Evolutionary conservation across 2,888 invertebrate genomes (phyloP), one percentile per base, ranked within the genome.

Genomic region (Sesia bembeciformis): DNA sequence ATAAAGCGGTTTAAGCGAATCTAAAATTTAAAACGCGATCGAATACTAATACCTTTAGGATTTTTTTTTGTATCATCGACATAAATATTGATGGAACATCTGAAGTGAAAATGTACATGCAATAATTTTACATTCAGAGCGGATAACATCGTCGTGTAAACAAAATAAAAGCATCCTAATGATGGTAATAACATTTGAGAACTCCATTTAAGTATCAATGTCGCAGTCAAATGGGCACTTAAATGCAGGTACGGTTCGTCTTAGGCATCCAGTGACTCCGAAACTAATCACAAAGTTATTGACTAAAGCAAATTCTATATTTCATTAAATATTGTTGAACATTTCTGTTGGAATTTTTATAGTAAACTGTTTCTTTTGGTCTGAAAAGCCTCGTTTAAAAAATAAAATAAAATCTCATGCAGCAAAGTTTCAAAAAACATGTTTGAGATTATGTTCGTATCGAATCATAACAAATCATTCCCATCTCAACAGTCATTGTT

Each of bases 1-100:
- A 87, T 88, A 88, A 87, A 86, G 83, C 84, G 81, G 82, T 86
- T 86, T 84, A 70, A 71, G 78, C 77, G 76, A 87, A 88, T 88
- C 86, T 87, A 76, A 85, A 88, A 81, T 88, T 84, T 85, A 87
- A 87, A 87, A 76, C 74, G 79, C 74, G 78, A 83, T 85, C 79
- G 85, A 81, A 86, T 86, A 79, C 79, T 86, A 84, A 87, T 82
- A 82, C 70, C 58, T 55, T 64, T 68, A 74, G 76, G 83, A 83
- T 1, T 23, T 85, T 85, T 84, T 86, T 84, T 83, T 79, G 77
- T 76, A 67, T 75, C 73, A 66, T 65, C 65, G 66, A 79, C 80
- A 83, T 85, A 83, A 86, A 85, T 86, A 85, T 85, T 84, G 62
- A 72, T 65, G 46, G n/a, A 67, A 74, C 74, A 75, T 72, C 70